Conservation (phyloP, 2,888 invertebrate species). For the Pammene aurita region DNA sequence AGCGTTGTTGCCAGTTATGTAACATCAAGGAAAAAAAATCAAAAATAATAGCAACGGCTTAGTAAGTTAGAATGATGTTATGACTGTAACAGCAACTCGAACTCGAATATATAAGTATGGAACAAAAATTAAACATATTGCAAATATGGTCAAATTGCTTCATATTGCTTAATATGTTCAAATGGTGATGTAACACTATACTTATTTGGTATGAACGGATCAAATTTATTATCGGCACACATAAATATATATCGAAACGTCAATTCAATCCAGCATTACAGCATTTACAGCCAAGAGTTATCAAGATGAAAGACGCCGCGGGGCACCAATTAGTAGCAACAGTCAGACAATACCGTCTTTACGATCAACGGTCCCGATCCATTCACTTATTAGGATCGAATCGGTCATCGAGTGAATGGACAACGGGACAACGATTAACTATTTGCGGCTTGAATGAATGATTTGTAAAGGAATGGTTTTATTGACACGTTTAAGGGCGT, state of each 20-base stretch:
- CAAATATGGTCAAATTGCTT: too few relatives aligned
- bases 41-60: too few relatives aligned
- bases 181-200: too few relatives aligned
- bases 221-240: background rate
- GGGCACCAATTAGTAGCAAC: conserved; percentile 61
- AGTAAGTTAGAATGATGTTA: too few relatives aligned
- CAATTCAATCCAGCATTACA: conserved; percentile 40
- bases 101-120: too few relatives aligned
- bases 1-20: too few relatives aligned
- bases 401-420: conserved; percentile 60
- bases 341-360: conserved; percentile 68
- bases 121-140: too few relatives aligned
- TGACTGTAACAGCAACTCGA: too few relatives aligned
- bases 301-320: conserved; percentile 64
- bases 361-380: conserved; percentile 67
- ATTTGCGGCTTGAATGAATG: conserved; percentile 45
- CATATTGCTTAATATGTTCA: too few relatives aligned
- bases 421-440: conserved; percentile 48
- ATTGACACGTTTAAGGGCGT: background rate
- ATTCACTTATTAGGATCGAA: conserved; percentile 63
- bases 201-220: background rate
- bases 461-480: conserved; percentile 35
- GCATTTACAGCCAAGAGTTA: conserved; percentile 52
- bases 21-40: too few relatives aligned
- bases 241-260: background rate